Conservation (phyloP, 2,113 vertebrate species). For the Platichthys stellatus region DNA sequence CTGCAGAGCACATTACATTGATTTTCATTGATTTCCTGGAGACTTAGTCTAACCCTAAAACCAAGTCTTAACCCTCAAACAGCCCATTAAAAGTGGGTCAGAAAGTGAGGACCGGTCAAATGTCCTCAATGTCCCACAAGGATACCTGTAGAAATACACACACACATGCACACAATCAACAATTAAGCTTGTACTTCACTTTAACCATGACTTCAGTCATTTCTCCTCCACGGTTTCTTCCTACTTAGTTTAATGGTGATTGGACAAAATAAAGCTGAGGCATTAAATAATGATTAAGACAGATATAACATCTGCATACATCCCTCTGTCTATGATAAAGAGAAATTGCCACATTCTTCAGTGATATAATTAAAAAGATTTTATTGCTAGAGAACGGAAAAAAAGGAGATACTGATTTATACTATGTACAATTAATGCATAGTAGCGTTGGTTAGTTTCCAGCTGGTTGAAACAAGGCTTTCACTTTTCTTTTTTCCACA, state of each 20-base stretch:
- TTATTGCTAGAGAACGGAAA: not conserved
- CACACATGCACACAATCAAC: no score
- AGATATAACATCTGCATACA: not conserved
- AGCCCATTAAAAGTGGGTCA: no score
- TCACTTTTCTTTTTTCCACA: slow-evolving; percentile 1
- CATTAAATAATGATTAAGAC: not conserved
- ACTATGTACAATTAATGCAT: not conserved
- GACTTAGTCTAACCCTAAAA: no score
- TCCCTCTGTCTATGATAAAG: not conserved
- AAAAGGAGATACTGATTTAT: not conserved
- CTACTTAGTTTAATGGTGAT: no score
- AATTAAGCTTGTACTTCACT: not conserved
- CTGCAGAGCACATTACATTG: no score
- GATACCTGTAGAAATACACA: no score
- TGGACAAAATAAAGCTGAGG: not conserved
- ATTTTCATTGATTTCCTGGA: no score
- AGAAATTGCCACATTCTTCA: not conserved
- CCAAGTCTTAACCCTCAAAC: no score
- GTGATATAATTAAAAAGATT: not conserved
- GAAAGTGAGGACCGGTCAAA: no score
- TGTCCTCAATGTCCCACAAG: no score
- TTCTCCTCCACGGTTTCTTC: not conserved
- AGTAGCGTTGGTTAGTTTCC: not conserved
- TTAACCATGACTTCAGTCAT: not conserved
- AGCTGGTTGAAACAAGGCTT: slow-evolving; percentile 26